Percentiles rank a stretch among this genome's conserved stretches.
These are phyloP conservation scores for Microtus ochrogaster DNA, from an alignment of 2,113 vertebrate genomes.

Conservation along the genomic window DNA sequence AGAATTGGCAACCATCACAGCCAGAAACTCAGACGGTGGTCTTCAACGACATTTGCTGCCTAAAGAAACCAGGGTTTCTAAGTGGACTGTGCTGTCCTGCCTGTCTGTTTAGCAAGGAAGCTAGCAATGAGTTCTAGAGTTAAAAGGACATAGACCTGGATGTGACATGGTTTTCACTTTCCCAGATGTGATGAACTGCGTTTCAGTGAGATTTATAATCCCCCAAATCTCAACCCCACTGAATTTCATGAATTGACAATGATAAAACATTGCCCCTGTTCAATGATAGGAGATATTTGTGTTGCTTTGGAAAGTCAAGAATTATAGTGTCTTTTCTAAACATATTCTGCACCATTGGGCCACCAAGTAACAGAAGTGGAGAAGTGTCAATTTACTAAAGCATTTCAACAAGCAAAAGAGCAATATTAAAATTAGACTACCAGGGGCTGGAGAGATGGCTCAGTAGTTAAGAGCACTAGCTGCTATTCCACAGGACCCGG, in stretches of 20 bases:
- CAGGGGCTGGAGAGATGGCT: neutral
- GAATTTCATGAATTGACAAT: neutral
- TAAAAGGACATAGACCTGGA: neutral
- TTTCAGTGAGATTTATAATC: neutral
- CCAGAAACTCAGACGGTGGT: neutral
- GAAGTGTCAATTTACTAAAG: neutral
- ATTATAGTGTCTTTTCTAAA: neutral
- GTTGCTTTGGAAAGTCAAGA: neutral
- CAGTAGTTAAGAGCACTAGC: neutral
- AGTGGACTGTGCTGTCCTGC: neutral
- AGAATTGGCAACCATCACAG: neutral
- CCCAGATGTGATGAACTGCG: neutral
- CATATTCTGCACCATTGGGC: neutral
- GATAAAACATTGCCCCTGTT: neutral
- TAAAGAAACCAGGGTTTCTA: neutral
- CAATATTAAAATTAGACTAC: neutral
- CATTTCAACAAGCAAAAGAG: neutral
- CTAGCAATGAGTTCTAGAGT: neutral
- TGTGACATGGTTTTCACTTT: neutral
- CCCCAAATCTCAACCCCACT: neutral
- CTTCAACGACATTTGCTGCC: neutral
- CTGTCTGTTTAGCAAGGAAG: neutral
- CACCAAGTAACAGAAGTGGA: neutral
- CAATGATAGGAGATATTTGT: neutral
- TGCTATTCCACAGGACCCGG: neutral